A percentile compares a stretch with the other conserved stretches of the same genome.
Conservation (phyloP, 2,113 vertebrate genomes). For the Sceloporus tristichus region DNA sequence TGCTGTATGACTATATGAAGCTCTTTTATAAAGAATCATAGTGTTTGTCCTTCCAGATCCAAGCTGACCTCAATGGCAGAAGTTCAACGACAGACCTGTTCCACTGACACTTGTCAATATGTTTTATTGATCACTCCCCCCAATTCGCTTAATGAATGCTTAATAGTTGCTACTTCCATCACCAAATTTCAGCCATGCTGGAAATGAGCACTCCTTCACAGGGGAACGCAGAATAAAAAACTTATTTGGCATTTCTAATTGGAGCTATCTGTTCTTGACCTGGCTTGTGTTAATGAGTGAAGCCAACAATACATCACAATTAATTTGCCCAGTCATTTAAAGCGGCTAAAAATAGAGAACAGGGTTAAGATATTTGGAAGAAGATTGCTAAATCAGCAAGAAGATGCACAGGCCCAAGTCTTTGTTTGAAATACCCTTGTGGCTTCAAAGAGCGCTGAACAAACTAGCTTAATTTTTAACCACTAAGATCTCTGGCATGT, state of each 20-base stretch:
- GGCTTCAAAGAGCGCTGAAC: neutral
- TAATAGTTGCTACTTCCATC: no score
- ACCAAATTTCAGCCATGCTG: neutral
- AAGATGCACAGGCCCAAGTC: neutral
- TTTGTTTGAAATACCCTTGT: neutral
- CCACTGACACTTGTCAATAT: no score
- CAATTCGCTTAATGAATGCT: no score
- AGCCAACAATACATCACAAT: slow-evolving; percentile 3
- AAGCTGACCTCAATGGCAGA: no score
- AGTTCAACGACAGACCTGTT: no score
- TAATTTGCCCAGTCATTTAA: neutral
- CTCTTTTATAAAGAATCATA: no score
- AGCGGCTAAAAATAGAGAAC: slow-evolving; percentile 10
- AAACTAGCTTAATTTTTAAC: neutral
- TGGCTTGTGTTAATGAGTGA: slow-evolving; percentile 9
- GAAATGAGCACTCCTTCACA: neutral
- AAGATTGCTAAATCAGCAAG: slow-evolving; percentile 26
- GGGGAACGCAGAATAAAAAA: slow-evolving; percentile 1
- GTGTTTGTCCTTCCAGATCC: no score
- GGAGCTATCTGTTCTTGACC: neutral
- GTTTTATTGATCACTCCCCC: no score
- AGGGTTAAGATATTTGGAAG: neutral
- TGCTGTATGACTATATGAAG: no score
- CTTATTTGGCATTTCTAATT: neutral
- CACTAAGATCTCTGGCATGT: neutral